phyloP scores from a whole-genome alignment of 2,113 vertebrate species.

The Sakesphorus luctuosus region DNA sequence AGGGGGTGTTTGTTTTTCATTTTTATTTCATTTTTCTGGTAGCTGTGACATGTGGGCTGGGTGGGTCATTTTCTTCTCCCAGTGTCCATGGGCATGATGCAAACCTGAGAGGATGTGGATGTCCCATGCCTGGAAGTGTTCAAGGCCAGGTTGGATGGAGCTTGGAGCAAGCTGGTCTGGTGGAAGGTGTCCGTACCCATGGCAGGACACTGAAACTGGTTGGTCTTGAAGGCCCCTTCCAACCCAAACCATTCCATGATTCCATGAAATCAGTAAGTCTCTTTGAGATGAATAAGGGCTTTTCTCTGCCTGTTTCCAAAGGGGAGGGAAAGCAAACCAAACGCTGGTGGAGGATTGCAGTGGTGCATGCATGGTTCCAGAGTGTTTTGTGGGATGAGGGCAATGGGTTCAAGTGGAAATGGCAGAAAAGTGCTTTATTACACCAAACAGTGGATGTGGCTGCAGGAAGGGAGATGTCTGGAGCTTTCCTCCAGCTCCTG shows the following conservation, averaged over 20 bases:
- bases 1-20: neutral
- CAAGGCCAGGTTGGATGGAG: neutral
- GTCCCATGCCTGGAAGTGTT: neutral
- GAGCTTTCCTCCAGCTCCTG: neutral
- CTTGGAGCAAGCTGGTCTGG: neutral
- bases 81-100: accelerated
- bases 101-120: neutral
- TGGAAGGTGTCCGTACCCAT: neutral
- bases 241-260: neutral
- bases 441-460: neutral
- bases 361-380: accelerated
- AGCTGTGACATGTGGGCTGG: accelerated
- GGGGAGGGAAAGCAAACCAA: neutral
- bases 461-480: accelerated
- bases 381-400: neutral
- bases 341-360: accelerated
- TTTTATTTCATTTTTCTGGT: neutral
- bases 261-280: neutral
- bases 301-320: neutral
- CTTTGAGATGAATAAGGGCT: accelerated
- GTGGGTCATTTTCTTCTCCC: neutral
- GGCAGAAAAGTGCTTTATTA: neutral
- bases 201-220: neutral
- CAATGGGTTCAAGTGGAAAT: neutral
- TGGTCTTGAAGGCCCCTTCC: neutral